Percentiles rank a stretch among this genome's conserved stretches.
phyloP scores from a whole-genome alignment of 2,797 vertebrate species.

The Mallotus villosus region DNA sequence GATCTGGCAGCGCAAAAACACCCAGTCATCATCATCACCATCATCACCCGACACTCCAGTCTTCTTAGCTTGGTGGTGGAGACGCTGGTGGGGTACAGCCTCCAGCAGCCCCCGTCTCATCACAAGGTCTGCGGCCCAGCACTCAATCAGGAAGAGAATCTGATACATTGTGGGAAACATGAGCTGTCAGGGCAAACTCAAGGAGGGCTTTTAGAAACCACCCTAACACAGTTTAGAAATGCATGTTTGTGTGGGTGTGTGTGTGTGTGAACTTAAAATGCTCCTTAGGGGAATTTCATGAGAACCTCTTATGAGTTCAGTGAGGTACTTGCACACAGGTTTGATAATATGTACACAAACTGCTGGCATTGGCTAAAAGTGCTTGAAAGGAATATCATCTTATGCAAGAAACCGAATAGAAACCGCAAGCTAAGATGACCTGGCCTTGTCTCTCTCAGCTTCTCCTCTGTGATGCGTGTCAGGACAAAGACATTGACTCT shows the following conservation, averaged over 20 bases:
- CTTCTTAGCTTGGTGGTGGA: too few relatives aligned
- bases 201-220: background rate
- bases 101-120: background rate
- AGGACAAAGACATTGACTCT: conserved; percentile 28
- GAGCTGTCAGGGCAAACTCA: background rate
- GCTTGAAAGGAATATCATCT: background rate
- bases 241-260: background rate
- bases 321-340: background rate
- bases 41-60: conserved; percentile 10
- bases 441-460: background rate
- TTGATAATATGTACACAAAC: background rate
- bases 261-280: background rate
- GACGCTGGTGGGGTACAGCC: too few relatives aligned
- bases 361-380: background rate
- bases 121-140: background rate
- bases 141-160: background rate
- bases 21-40: conserved; percentile 36
- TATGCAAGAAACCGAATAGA: background rate
- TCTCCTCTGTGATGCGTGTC: background rate
- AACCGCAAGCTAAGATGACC: background rate
- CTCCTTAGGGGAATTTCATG: background rate
- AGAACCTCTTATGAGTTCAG: background rate
- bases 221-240: background rate
- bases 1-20: conserved; percentile 42
- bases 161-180: background rate